Evolutionary conservation across 2,888 invertebrate genomes (phyloP), one percentile per base, ranked within the genome.

Genomic region (Dilophus febrilis): DNA sequence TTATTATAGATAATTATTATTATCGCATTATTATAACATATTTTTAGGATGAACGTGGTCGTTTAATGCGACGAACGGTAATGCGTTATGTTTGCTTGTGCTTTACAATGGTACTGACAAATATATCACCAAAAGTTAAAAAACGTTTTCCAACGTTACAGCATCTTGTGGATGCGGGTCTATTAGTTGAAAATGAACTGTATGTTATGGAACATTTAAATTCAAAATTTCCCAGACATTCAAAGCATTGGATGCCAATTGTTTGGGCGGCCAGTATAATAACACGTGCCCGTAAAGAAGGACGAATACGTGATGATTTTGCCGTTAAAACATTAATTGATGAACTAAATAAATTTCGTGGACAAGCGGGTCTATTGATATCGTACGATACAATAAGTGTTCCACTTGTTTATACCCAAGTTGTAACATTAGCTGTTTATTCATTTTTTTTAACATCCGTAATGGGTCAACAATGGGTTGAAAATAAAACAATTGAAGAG

Each of bases 251-350:
- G 87, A 50, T 90, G 51, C 88, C 90, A 8, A 82, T 90, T 45
- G 85, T 87, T 11, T 90, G 90, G 90, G 87, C 87, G 1, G 77
- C 86, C 2, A 84, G 85, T 58, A 87, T 90, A 50, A 80, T 88
- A 43, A 87, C 87, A 1, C 65, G 87, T 46, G 87, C 88, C 4
- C 70, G 87, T n/a, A 87, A 85, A 54, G 88, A 88, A 61, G 87
- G 87, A 13, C 68, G 87, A 49, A 85, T 88, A 53, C 70, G 86
- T 44, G 87, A 87, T 50, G 91, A 92, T 59, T 90, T 88, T 54
- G 88, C 91, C 0, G 86, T 91, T 1, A 87, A 91, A 58, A 90
- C 90, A 4, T 75, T 92, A 39, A 74, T 87, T 48, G 86, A 87
- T 54, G 85, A 87, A 61, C 61, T 88, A 41, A 87, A 87, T 57